Base-by-base conservation (phyloP, 2,113 vertebrate genomes). In the Phyllopteryx taeniolatus region DNA sequence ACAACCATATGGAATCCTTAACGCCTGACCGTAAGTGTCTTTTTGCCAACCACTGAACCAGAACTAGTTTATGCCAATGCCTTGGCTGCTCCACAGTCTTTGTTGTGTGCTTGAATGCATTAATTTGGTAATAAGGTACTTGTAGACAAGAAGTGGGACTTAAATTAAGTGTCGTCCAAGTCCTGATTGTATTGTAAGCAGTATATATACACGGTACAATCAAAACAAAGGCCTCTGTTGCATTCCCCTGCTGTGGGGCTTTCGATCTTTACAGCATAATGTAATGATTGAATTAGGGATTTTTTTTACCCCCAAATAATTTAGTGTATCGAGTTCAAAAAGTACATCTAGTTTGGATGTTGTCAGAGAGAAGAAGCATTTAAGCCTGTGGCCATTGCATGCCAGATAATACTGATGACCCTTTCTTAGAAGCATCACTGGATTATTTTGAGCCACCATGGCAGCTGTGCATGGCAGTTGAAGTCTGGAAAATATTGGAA, bases 401-500 rank as follows among this genome's bases (percentile, higher is more conserved):
- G 61, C 60, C 67, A 63, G 49, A 71, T 77, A 47, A 75, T 10
- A 33, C 56, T 54, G 22, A 60, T 74, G 71, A 75, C 69, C 68
- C 57, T 49, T 59, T 75, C 72, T 72, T 67, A 67, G 67, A 76
- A 74, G 71, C 73, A 66, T 68, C 72, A 70, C 62, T 61, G 72
- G 73, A 77, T 84, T 82, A 82, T 27, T 67, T 54, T 70, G 33
- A 68, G 65, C 59, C 60, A 12, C 72, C 74, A 62, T 72, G 63
- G 54, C 44, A 72, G 22, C 46, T 72, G 81, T 71, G 75, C 80
- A 74, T 75, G 68, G 72, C 68, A 57, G 67, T 71, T 43, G 49
- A 74, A 74, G 65, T 27, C 66, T 53, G 56, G 49, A 42, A 81
- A 80, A 84, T 83, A 87, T 85, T 71, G 74, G 4, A 13, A 27